These are phyloP conservation scores for Pterostichus madidus DNA, from an alignment of 2,888 invertebrate species.

Conservation along the genomic window DNA sequence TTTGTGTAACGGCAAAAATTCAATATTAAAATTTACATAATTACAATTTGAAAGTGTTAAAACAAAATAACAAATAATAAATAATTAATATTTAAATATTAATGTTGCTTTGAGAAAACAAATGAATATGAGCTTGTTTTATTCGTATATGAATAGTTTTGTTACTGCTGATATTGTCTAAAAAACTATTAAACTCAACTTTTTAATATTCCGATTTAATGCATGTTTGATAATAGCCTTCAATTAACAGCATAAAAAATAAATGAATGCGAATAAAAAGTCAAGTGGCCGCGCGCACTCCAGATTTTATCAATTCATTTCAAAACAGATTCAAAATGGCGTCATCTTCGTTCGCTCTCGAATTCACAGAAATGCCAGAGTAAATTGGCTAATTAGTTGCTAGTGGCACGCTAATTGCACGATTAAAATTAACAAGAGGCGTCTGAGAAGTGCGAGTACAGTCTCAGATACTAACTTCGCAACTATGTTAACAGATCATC, in stretches of 20 bases:
- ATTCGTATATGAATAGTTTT: too few species aligned
- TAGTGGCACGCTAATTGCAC: conserved; percentile 40
- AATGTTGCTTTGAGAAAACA: too few species aligned
- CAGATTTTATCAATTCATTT: conserved; percentile 3
- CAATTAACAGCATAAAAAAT: conserved; percentile 17
- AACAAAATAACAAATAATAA: too few species aligned
- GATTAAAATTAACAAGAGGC: conserved; percentile 50
- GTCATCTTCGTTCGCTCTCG: background rate
- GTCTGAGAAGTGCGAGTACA: conserved; percentile 3
- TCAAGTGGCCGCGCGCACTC: conserved; percentile 13
- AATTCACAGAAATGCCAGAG: conserved; percentile 39
- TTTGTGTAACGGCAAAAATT: too few species aligned
- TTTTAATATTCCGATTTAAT: background rate
- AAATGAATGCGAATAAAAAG: conserved; percentile 31
- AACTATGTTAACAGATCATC: background rate
- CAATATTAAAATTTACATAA: too few species aligned
- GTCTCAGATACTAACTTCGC: background rate
- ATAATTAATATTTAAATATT: too few species aligned
- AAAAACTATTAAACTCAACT: background rate
- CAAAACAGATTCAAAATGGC: conserved; percentile 26
- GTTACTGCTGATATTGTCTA: too few species aligned
- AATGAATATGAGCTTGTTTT: too few species aligned
- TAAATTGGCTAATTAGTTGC: conserved; percentile 57
- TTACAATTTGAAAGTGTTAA: too few species aligned
- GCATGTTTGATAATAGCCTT: background rate